Conservation (phyloP, 2,888 invertebrate species). For the Orthosia incerta region DNA sequence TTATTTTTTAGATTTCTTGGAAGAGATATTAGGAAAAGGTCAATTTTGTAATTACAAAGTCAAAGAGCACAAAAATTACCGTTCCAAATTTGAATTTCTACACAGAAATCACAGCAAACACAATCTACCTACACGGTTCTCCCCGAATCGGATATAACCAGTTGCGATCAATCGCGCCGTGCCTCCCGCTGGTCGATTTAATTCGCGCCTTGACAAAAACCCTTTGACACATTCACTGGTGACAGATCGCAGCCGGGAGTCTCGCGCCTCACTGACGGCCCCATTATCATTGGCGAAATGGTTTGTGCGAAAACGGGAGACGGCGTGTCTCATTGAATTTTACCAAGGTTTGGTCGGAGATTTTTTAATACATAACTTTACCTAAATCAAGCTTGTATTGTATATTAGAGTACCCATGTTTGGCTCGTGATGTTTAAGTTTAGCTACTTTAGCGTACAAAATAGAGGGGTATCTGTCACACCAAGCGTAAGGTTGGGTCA, state of each 20-base stretch:
- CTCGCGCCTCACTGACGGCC: constrained; percentile 83
- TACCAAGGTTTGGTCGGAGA: not conserved
- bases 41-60: not conserved
- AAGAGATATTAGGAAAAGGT: too few species aligned
- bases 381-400: too few species aligned
- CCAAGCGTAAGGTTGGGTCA: too few species aligned
- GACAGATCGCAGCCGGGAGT: constrained; percentile 87
- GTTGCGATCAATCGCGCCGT: constrained; percentile 81
- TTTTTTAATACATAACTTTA: constrained; percentile 4
- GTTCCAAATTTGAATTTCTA: not conserved
- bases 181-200: constrained; percentile 89
- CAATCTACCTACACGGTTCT: constrained; percentile 34
- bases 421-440: not conserved
- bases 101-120: constrained; percentile 18
- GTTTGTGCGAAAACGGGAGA: constrained; percentile 62
- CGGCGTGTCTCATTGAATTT: constrained; percentile 55
- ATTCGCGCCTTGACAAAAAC: constrained; percentile 87
- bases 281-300: constrained; percentile 80
- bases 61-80: not conserved
- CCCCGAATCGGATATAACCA: constrained; percentile 71
- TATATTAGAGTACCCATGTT: not conserved
- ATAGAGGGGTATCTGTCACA: too few species aligned
- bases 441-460: too few species aligned
- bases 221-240: constrained; percentile 87
- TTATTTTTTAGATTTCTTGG: too few species aligned